phyloP scores from a whole-genome alignment of 1,140 invertebrate genomes.

The Homarus americanus region DNA sequence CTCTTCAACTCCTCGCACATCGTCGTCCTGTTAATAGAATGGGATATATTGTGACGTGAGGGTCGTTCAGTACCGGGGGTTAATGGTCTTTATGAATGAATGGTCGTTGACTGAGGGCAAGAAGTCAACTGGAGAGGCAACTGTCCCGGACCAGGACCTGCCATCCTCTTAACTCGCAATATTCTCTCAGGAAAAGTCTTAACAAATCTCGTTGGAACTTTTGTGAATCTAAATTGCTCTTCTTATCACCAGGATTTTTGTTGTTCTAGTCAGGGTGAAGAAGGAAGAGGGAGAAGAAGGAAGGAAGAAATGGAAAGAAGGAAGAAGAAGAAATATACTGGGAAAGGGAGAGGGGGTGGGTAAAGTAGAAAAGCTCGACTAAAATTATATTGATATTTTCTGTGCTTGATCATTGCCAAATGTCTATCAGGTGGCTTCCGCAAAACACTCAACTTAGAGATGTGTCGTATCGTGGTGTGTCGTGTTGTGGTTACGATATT shows the following conservation, averaged over 20 bases:
- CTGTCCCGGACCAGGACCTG: background rate
- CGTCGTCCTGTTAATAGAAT: too few relatives aligned
- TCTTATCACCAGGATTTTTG: background rate
- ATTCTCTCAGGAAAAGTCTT: background rate
- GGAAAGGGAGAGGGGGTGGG: too few relatives aligned
- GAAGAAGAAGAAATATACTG: background rate
- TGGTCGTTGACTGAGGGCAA: background rate
- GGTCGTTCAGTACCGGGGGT: too few relatives aligned
- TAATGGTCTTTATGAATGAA: slow-evolving; percentile 6
- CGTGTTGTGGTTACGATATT: too few relatives aligned
- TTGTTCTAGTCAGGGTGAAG: background rate
- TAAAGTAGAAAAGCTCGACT: too few relatives aligned
- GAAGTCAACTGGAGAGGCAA: background rate
- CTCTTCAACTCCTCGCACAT: too few relatives aligned
- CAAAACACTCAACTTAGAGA: too few relatives aligned
- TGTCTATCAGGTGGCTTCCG: too few relatives aligned
- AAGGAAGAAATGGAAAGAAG: background rate
- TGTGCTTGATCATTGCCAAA: too few relatives aligned
- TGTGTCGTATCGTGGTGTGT: too few relatives aligned
- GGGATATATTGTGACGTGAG: too few relatives aligned
- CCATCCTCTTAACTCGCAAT: background rate
- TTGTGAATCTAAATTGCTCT: background rate
- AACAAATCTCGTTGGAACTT: background rate
- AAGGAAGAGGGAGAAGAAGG: background rate
- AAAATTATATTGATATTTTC: too few relatives aligned